Percentiles rank a stretch among this genome's conserved stretches.
These are phyloP conservation scores for Eudyptes chrysolophus DNA, from an alignment of 2,113 vertebrate genomes.

Conservation along the genomic window DNA sequence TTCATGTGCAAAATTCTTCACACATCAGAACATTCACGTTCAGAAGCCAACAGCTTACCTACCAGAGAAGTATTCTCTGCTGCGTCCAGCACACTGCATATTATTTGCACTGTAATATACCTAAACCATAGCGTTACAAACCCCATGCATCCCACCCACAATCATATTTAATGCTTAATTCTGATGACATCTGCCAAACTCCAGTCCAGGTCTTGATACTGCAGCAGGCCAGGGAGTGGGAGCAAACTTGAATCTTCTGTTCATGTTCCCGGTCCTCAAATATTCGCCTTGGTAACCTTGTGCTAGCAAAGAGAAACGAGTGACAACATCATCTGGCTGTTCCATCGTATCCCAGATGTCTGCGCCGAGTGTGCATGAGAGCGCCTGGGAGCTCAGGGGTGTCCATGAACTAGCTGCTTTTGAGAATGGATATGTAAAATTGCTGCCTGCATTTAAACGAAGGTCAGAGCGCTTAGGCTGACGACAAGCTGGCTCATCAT, in stretches of 20 bases:
- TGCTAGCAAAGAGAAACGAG: not conserved
- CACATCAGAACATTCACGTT: not conserved
- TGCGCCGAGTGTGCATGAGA: rapidly evolving
- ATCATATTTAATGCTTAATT: not conserved
- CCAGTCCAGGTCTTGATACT: not conserved
- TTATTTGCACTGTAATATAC: not conserved
- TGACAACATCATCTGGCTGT: not conserved
- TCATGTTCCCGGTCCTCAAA: not conserved
- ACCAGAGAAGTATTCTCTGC: not conserved
- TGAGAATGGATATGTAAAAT: not conserved
- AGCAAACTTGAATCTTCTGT: not conserved
- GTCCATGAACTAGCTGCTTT: not conserved
- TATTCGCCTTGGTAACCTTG: not conserved
- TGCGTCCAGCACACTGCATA: not conserved
- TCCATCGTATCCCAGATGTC: not conserved
- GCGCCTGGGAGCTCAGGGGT: not conserved
- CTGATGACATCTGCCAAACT: not conserved
- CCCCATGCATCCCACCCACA: not conserved
- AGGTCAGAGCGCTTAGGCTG: not conserved
- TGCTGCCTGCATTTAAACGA: not conserved
- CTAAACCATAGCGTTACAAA: not conserved
- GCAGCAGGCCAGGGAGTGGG: not conserved
- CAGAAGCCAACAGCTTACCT: not conserved
- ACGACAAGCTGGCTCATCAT: rapidly evolving
- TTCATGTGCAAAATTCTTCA: not conserved